These are phyloP conservation scores for Danionella cerebrum DNA, from an alignment of 2,113 vertebrate species.

Conservation along the genomic window DNA sequence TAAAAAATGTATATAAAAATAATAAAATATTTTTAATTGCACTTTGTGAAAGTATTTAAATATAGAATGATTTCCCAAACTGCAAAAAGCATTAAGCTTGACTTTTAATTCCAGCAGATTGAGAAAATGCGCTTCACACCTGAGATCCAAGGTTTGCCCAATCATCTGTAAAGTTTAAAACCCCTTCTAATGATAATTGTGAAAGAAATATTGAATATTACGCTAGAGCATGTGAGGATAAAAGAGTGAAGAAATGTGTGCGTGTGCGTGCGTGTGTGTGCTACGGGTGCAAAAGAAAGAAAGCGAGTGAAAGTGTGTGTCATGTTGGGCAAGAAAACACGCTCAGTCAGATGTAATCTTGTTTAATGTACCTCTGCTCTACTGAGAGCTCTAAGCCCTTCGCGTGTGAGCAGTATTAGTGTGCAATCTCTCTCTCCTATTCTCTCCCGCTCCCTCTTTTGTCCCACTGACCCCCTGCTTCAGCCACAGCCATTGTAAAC, in stretches of 20 bases:
- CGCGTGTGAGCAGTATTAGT: conserved; percentile 22
- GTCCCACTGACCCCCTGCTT: conserved; percentile 47
- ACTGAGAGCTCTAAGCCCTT: conserved; percentile 19
- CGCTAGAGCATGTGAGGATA: too few relatives aligned
- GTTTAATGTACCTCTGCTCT: conserved; percentile 43
- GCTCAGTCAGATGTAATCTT: conserved; percentile 45
- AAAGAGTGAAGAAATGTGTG: background rate
- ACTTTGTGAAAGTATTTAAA: too few relatives aligned
- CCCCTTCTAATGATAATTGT: too few relatives aligned
- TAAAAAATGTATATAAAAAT: too few relatives aligned
- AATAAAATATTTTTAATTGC: too few relatives aligned
- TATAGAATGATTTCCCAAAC: too few relatives aligned
- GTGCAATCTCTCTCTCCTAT: conserved; percentile 11
- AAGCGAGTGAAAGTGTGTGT: background rate
- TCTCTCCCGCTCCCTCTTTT: conserved; percentile 22
- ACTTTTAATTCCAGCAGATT: too few relatives aligned
- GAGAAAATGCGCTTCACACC: too few relatives aligned
- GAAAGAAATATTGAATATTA: background rate
- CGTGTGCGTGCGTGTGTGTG: background rate
- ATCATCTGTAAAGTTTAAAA: too few relatives aligned
- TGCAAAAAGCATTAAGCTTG: too few relatives aligned
- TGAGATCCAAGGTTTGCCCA: too few relatives aligned
- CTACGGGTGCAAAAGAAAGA: background rate
- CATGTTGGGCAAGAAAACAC: conserved; percentile 29
- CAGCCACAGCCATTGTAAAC: conserved; percentile 58